Evolutionary conservation across 1,140 invertebrate genomes (phyloP).

Genomic region (Steinernema khuongi): DNA sequence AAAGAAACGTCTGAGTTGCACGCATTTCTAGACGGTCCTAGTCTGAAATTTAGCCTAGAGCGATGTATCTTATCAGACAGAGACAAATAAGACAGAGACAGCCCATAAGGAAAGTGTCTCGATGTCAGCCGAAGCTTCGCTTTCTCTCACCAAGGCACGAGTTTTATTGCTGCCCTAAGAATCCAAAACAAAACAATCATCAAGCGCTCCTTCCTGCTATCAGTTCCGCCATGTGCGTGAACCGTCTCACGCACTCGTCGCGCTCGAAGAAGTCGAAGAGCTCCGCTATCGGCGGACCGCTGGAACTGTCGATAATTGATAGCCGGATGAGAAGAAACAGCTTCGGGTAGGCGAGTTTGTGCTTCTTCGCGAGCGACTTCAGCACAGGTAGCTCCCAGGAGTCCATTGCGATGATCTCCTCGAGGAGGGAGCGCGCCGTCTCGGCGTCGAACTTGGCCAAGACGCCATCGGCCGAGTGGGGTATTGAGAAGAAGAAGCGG

Average conservation of each 20-base stretch:
- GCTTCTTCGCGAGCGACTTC: conserved; percentile 16
- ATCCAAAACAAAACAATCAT: too few species aligned
- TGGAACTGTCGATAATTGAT: conserved; percentile 42
- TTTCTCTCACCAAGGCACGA: too few species aligned
- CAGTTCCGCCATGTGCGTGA: conserved; percentile 7
- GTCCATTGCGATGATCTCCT: background rate
- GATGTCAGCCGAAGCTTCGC: too few species aligned
- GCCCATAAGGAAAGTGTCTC: too few species aligned
- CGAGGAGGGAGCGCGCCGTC: background rate
- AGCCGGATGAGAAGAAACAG: conserved; percentile 36
- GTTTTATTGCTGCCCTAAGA: too few species aligned
- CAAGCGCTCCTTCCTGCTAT: background rate
- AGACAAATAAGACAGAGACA: too few species aligned
- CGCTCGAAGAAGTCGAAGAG: conserved; percentile 42
- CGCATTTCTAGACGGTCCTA: too few species aligned
- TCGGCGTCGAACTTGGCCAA: conserved; percentile 14
- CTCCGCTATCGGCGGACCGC: conserved; percentile 42
- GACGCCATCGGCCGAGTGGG: conserved; percentile 14
- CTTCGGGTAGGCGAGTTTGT: conserved; percentile 26
- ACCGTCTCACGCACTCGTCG: conserved; percentile 25
- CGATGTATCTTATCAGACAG: too few species aligned
- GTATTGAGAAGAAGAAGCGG: conserved; percentile 41
- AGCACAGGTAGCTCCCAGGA: background rate
- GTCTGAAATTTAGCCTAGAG: too few species aligned
- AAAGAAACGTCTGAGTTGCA: too few species aligned